Conservation (phyloP, 2,797 vertebrate genomes). For the Cossypha niveicapilla region DNA sequence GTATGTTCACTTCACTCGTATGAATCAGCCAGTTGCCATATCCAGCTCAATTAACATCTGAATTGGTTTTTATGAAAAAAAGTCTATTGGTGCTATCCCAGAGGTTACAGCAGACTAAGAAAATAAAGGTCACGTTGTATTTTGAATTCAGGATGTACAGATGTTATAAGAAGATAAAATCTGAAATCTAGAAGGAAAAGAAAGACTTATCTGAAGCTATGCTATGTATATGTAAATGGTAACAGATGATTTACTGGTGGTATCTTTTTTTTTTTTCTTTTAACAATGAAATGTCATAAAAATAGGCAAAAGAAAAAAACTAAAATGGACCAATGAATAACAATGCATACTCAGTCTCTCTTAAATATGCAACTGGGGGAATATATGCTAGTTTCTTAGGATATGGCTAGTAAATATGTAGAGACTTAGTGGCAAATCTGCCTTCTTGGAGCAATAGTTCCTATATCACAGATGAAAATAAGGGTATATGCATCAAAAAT, state of each 20-base stretch:
- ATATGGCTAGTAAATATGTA: conserved; percentile 47
- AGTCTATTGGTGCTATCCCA: neutral
- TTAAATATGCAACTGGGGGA: conserved; percentile 14
- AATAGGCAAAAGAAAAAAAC: neutral
- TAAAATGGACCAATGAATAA: conserved; percentile 36
- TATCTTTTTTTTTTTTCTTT: neutral
- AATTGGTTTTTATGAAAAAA: neutral
- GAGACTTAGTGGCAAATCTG: conserved; percentile 17
- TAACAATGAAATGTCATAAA: conserved; percentile 37
- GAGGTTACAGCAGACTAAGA: conserved; percentile 2
- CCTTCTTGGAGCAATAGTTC: conserved; percentile 22
- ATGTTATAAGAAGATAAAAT: conserved; percentile 26
- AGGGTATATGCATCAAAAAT: conserved; percentile 49
- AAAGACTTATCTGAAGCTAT: neutral
- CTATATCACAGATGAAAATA: conserved; percentile 51
- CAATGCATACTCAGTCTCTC: conserved; percentile 4
- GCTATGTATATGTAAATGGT: conserved; percentile 26
- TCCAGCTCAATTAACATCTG: conserved; percentile 21
- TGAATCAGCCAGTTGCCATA: neutral
- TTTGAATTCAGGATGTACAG: conserved; percentile 16
- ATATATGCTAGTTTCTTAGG: conserved; percentile 22
- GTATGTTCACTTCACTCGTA: neutral
- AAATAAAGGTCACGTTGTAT: conserved; percentile 22
- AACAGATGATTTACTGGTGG: conserved; percentile 20
- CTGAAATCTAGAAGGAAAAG: neutral